Evolutionary conservation across 2,113 vertebrate species (phyloP).

Genomic region (Melanocharis versteri): DNA sequence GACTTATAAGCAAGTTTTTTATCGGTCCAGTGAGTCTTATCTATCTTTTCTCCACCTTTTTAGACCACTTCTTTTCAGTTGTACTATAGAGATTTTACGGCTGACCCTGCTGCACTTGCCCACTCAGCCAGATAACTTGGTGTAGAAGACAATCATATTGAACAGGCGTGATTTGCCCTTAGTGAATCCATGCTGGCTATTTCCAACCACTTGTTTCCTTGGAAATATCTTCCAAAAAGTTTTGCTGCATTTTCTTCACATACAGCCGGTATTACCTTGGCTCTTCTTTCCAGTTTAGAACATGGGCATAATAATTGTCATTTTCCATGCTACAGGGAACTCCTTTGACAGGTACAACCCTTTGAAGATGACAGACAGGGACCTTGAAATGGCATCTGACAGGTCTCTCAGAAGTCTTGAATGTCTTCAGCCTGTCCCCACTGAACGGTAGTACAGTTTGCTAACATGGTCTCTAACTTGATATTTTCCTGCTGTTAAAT

Average conservation of each 20-base stretch:
- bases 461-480: not conserved
- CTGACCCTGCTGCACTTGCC: not conserved
- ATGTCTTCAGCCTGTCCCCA: not conserved
- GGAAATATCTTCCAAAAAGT: not conserved
- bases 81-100: not conserved
- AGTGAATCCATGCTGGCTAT: not conserved
- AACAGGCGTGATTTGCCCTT: not conserved
- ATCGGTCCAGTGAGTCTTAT: not conserved
- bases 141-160: not conserved
- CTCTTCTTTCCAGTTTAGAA: not conserved
- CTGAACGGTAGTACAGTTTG: not conserved
- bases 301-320: not conserved
- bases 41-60: not conserved
- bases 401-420: not conserved
- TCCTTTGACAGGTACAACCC: not conserved
- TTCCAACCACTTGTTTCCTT: not conserved
- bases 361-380: not conserved
- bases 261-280: not conserved
- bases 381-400: not conserved
- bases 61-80: not conserved
- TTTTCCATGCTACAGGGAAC: not conserved
- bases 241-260: not conserved
- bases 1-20: not conserved
- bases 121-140: not conserved
- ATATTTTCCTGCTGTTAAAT: not conserved